Evolutionary conservation across 2,888 invertebrate species (phyloP), one percentile per base, ranked within the genome.

Genomic region (Leucophenga montana): DNA sequence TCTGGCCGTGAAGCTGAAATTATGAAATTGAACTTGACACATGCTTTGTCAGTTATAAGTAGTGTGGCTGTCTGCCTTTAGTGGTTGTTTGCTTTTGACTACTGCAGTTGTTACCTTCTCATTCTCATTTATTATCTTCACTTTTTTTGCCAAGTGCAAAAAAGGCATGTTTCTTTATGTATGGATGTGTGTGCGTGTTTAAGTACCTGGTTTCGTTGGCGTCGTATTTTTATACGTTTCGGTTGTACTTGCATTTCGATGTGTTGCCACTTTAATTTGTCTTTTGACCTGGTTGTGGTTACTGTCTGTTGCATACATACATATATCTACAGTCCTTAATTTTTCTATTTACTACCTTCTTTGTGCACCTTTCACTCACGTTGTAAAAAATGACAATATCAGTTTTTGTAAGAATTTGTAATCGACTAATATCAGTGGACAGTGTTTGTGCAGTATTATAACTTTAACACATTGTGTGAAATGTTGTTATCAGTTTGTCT

Each of bases 1-100:
- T 27, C n/a, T 77, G 81, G 72, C 80, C 81, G 76, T 81, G 81
- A 78, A 77, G 78, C 75, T 75, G 73, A 82, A 81, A 81, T 82
- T 81, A 81, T 69, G 71, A 76, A 76, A 78, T 83, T 81, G 81
- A 81, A 81, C 83, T 81, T 81, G 81, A 81, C 39, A 11, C 11
- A 39, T 3, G 39, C 39, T 39, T 39, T 39, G 39, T 39, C 39
- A 39, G 39, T 5, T 39, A 33, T 8, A 33, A 3, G 33, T 5
- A 33, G 3, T 3, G 3, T 8, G 33, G 3, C 33, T 33, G 33
- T 33, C 33, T 33, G 8, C 33, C 3, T 39, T 3, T 11, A 39
- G 39, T 39, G 39, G 39, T 39, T 39, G 39, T 11, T 39, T 39
- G 22, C 11, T 54, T 8, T 54, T 16, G 18, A 11, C 54, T 54